Base-by-base conservation (phyloP, 2,888 invertebrate species). In the Aspidapion aeneum region DNA sequence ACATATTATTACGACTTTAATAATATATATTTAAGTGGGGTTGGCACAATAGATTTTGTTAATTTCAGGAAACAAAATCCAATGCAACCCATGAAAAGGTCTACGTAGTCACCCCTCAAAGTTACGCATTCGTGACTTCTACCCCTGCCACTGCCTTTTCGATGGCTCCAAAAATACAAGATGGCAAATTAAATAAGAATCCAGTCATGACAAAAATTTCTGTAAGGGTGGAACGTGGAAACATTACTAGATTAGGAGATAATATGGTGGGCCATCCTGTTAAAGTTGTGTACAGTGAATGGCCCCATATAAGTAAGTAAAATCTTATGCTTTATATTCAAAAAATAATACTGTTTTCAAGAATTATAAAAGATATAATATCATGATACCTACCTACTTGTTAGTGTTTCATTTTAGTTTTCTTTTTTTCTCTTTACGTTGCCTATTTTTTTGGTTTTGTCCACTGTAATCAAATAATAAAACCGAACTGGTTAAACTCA, bases 21-120 rank as follows among this genome's bases (percentile, higher is more conserved):
- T n/a, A n/a, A n/a, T n/a, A n/a, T n/a, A n/a, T n/a, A n/a, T n/a
- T n/a, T n/a, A n/a, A n/a, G n/a, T n/a, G n/a, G n/a, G n/a, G n/a
- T n/a, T n/a, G n/a, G n/a, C n/a, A n/a, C n/a, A n/a, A n/a, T n/a
- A n/a, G n/a, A n/a, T n/a, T n/a, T n/a, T n/a, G n/a, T n/a, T n/a
- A n/a, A n/a, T 64, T 12, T 78, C 79, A 18, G 56, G 35, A 12
- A 19, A 17, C 2, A 7, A 16, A 35, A 74, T 89, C 90, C 12
- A 87, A 91, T n/a, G 79, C 87, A 63, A 90, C 90, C 2, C 88
- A 89, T 73, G 93, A 93, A 79, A 90, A 90, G 75, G 86, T 93
- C 0, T 92, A 92, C 71, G 90, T 93, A 1, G 92, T 93, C 0
- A 93, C 93, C 1, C 91, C 93, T 0, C 87, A 89, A 73, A 85